These are phyloP conservation scores for Bothrops alternatus DNA, from an alignment of 2,797 vertebrate genomes.

Conservation along the genomic window DNA sequence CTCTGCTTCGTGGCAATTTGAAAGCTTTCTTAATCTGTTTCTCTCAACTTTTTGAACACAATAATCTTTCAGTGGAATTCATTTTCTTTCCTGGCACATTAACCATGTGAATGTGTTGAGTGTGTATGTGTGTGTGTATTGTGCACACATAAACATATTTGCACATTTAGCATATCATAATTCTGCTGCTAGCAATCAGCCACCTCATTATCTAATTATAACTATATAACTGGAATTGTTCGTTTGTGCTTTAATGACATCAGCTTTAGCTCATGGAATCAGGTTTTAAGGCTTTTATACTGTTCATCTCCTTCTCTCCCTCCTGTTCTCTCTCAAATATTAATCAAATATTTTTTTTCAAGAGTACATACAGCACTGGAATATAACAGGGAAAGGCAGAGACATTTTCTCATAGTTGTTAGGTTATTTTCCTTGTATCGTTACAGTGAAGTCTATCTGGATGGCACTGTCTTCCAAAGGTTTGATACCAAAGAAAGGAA, in stretches of 20 bases:
- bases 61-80: not conserved
- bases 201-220: not conserved
- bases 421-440: not conserved
- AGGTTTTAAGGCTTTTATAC: slow-evolving; percentile 19
- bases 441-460: not conserved
- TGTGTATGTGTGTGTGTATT: not conserved
- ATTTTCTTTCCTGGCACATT: slow-evolving; percentile 32
- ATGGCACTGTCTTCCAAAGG: not conserved
- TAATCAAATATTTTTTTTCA: not conserved
- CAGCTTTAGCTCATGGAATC: not conserved
- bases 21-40: slow-evolving; percentile 38
- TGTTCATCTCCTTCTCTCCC: not conserved
- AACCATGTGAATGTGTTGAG: slow-evolving; percentile 21
- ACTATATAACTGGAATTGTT: slow-evolving; percentile 18
- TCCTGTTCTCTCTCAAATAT: not conserved
- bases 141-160: not conserved
- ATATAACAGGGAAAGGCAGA: not conserved
- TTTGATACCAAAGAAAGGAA: not conserved
- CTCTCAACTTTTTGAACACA: slow-evolving; percentile 23
- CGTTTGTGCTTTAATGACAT: slow-evolving; percentile 24
- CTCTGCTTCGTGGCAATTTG: slow-evolving; percentile 42
- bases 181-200: slow-evolving; percentile 23
- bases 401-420: not conserved
- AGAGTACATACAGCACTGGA: not conserved
- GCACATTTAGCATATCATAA: not conserved